Conservation (phyloP, 2,888 invertebrate species). For the Gymnocheta viridis region DNA sequence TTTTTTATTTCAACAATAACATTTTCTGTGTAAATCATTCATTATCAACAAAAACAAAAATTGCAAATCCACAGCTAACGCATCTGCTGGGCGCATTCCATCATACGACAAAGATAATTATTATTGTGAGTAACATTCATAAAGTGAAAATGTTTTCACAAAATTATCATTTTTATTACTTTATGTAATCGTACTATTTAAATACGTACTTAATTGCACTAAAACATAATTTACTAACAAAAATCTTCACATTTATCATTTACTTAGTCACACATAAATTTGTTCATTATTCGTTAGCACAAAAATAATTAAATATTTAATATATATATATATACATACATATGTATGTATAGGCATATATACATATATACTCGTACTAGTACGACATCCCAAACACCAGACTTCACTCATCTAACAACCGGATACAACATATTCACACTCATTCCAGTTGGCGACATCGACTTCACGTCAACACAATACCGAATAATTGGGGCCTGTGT, state of each 20-base stretch:
- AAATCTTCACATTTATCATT: slow-evolving; percentile 25
- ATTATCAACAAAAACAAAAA: slow-evolving; percentile 69
- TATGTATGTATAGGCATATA: not conserved
- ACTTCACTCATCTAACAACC: too few relatives aligned
- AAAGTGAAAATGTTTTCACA: slow-evolving; percentile 58
- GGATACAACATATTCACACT: too few relatives aligned
- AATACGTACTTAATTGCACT: slow-evolving; percentile 38
- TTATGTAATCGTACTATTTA: not conserved
- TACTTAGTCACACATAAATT: slow-evolving; percentile 3
- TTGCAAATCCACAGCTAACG: slow-evolving; percentile 84
- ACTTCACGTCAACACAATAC: too few relatives aligned
- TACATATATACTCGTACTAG: too few relatives aligned
- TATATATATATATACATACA: not conserved
- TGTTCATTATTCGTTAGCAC: slow-evolving; percentile 18
- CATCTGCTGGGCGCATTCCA: slow-evolving; percentile 83
- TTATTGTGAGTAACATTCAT: slow-evolving; percentile 84
- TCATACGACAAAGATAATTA: slow-evolving; percentile 84
- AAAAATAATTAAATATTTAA: not conserved
- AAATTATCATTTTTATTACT: slow-evolving; percentile 58
- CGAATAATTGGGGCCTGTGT: too few relatives aligned
- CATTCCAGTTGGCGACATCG: too few relatives aligned
- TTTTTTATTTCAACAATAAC: slow-evolving; percentile 19
- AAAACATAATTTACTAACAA: slow-evolving; percentile 39
- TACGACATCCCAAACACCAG: too few relatives aligned
- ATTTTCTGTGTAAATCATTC: slow-evolving; percentile 56